Base-by-base conservation (phyloP, 2,113 vertebrate species). In the Hippocampus abdominalis region DNA sequence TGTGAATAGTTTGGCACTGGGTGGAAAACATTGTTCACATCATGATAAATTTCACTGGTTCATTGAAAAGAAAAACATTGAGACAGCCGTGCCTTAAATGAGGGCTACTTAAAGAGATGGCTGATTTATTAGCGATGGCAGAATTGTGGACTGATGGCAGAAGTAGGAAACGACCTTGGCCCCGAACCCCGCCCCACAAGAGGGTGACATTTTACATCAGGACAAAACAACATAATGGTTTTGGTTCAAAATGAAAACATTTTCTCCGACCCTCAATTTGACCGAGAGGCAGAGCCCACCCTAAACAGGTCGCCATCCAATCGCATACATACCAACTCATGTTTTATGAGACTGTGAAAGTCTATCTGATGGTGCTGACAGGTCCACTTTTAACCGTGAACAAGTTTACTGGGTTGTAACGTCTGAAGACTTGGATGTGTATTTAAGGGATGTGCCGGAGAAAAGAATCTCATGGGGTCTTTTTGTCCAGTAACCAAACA, bases 11-110 rank as follows among this genome's bases (percentile, higher is more conserved):
- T 44, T 51, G 61, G 27, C 44, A 39, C 51, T 72, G 49, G 53
- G n/a, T 63, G 71, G 25, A n/a, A 42, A 68, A 78, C 46, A 71
- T 51, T 67, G 62, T 78, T 69, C 49, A 39, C 44, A 72, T 83
- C 72, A 73, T 84, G 80, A 78, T 81, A 81, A 82, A 77, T 60
- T 70, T 70, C 49, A 51, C 66, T 48, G 13, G 44, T 49, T 7
- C 2, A 71, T 74, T 18, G 69, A 78, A 73, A 69, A 51, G 11
- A 77, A 75, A 54, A 76, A 69, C 13, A 59, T 11, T 15, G 51
- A 46, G n/a, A 8, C 40, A 70, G 10, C 25, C 61, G 5, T 61
- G 21, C 51, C 39, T 51, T n/a, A 32, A 67, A 13, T 49, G 2
- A 1, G 32, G 11, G 18, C 2, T 61, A 59, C 13, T 27, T 49